A percentile compares a stretch with the other conserved stretches of the same genome.
Evolutionary conservation across 2,113 vertebrate species (phyloP).

Genomic region (Excalfactoria chinensis): DNA sequence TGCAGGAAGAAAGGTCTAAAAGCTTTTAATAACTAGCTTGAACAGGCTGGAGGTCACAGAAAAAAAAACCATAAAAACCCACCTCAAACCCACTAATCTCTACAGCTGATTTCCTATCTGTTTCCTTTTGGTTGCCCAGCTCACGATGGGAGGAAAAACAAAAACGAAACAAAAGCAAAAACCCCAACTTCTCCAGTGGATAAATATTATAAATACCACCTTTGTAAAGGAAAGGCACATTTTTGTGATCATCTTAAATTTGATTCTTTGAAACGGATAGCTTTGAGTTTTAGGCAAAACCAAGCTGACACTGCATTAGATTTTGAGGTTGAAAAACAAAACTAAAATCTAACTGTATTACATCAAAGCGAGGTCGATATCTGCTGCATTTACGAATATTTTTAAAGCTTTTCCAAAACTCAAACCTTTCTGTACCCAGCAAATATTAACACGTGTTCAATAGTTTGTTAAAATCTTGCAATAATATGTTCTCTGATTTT

Average conservation of each 20-base stretch:
- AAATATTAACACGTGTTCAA: not conserved
- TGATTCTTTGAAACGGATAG: not conserved
- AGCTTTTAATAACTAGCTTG: not conserved
- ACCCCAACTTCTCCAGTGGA: not conserved
- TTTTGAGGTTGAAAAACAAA: not conserved
- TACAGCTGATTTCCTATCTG: not conserved
- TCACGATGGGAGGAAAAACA: not conserved
- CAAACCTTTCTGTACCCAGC: not conserved
- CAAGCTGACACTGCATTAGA: accelerated
- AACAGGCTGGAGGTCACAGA: not conserved
- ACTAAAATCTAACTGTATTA: not conserved
- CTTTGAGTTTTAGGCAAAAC: not conserved
- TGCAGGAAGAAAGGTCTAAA: not conserved
- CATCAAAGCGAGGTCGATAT: not conserved
- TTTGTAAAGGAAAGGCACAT: not conserved
- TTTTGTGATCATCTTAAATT: not conserved
- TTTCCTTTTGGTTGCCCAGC: not conserved
- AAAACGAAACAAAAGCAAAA: not conserved
- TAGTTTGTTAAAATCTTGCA: not conserved
- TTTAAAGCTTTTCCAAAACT: not conserved
- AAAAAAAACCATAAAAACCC: not conserved
- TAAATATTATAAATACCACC: not conserved
- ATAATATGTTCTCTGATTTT: not conserved
- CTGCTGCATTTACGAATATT: not conserved
- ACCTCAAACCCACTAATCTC: not conserved